Evolutionary conservation across 2,888 invertebrate genomes (phyloP).

Genomic region (Xanthia icteritia): DNA sequence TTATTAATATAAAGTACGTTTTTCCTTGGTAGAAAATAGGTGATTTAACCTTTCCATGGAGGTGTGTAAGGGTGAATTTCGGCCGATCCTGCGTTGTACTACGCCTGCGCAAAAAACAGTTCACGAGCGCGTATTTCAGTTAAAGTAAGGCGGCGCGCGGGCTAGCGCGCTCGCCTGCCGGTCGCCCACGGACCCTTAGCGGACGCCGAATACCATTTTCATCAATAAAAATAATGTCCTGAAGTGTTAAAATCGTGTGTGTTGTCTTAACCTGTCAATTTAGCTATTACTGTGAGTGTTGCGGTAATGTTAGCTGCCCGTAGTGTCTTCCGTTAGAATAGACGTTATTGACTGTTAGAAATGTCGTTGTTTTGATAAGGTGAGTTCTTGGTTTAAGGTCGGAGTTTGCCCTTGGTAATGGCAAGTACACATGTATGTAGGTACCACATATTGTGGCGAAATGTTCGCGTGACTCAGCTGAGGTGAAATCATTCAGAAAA

Average conservation of each 20-base stretch:
- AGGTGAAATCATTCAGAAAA: constrained; percentile 78
- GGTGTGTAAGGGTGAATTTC: constrained; percentile 80
- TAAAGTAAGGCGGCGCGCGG: constrained; percentile 89
- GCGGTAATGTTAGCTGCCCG: constrained; percentile 74
- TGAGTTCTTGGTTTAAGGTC: constrained; percentile 84
- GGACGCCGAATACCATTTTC: constrained; percentile 81
- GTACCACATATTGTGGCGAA: constrained; percentile 70
- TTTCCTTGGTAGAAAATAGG: constrained; percentile 44
- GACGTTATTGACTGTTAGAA: constrained; percentile 70
- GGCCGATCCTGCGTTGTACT: constrained; percentile 85
- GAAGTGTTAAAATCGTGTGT: constrained; percentile 74
- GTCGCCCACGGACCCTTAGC: constrained; percentile 80
- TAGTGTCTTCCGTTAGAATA: constrained; percentile 86
- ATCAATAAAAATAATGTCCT: constrained; percentile 84
- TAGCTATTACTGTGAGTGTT: constrained; percentile 72
- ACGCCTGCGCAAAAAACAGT: constrained; percentile 86
- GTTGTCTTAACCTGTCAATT: constrained; percentile 83
- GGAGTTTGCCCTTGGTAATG: constrained; percentile 82
- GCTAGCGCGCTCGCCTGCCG: constrained; percentile 90
- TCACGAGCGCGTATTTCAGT: constrained; percentile 81
- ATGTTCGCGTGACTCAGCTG: constrained; percentile 79
- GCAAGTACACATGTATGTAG: constrained; percentile 71
- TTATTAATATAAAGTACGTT: constrained; percentile 52
- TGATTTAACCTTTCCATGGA: constrained; percentile 69
- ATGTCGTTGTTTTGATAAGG: constrained; percentile 85